Percentiles rank a stretch among this genome's conserved stretches.
These are phyloP conservation scores for Catalaphyllia jardinei DNA, from an alignment of 64 coral and sea anemone genomes.

Conservation along the genomic window DNA sequence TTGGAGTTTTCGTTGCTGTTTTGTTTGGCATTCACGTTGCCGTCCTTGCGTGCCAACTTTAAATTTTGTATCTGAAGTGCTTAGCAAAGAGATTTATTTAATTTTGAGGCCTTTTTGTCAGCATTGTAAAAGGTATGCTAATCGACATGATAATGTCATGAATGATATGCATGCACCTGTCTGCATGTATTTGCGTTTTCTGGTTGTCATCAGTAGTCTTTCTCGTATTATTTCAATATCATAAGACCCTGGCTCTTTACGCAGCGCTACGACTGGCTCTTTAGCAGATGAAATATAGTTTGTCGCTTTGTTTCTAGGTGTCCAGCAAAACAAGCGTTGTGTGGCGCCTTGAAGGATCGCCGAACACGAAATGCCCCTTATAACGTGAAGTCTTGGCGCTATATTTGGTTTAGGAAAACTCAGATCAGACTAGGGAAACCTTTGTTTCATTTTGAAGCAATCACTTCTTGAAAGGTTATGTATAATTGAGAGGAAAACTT, in stretches of 20 bases:
- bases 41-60: background rate
- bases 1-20: too few relatives aligned
- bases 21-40: too few relatives aligned
- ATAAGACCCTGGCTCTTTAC: background rate
- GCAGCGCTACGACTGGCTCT: background rate
- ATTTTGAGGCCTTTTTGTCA: background rate
- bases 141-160: background rate
- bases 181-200: background rate
- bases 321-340: background rate
- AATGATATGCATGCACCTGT: background rate
- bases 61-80: background rate
- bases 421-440: background rate
- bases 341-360: background rate
- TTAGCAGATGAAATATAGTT: background rate
- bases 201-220: background rate
- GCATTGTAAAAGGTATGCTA: background rate
- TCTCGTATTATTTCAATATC: conserved; percentile 5
- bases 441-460: background rate
- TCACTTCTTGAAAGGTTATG: background rate
- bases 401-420: background rate
- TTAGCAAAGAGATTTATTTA: background rate
- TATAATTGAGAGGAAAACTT: background rate
- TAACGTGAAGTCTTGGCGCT: too few relatives aligned
- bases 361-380: background rate
- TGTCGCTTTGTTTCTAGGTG: background rate